Base-by-base conservation (phyloP, 2,888 invertebrate species). In the Himalopsyche japonica region DNA sequence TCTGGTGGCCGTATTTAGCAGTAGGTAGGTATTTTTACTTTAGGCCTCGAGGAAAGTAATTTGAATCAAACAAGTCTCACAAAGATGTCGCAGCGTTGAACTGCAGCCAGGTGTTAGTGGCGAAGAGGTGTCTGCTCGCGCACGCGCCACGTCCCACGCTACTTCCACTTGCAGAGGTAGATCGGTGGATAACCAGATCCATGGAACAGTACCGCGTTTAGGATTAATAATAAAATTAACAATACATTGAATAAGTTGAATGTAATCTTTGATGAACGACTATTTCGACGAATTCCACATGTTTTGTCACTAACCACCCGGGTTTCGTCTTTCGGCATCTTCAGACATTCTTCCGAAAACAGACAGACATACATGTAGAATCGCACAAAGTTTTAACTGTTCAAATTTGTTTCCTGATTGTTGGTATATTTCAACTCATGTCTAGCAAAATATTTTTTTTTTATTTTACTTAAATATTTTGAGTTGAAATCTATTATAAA, bases 91-190 rank as follows among this genome's bases (percentile, higher is more conserved):
- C 24, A 24, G 57, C 20, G n/a, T 57, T 5, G 57, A 57, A 57
- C 57, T 57, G 57, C 57, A 57, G 43, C 84, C 84, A 84, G 84
- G 84, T 84, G 84, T 84, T 79, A 76, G 79, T 81, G 84, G 81
- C 82, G 80, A 4, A 43, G 43, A 43, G 43, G 43, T 43, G 43
- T 43, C 43, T 48, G 82, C 30, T 48, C 37, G 84, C 80, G 84
- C 84, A 84, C 84, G 84, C 84, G 84, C 84, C 80, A 49, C 82
- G 82, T 80, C 84, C 84, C 82, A 84, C 84, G 82, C 82, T 81
- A 79, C 82, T 34, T 49, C 57, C 57, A 20, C 57, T n/a, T 57
- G 24, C 57, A 57, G 20, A 57, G 57, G 57, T 57, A 57, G 24
- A 57, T 57, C 57, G 57, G 57, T 57, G 24, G 57, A 57, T 57